A percentile compares a stretch with the other conserved stretches of the same genome.
These are phyloP conservation scores for Aurelia aurita DNA, from an alignment of 30 jellyfish, hydroid and myxozoan species.

Conservation along the genomic window DNA sequence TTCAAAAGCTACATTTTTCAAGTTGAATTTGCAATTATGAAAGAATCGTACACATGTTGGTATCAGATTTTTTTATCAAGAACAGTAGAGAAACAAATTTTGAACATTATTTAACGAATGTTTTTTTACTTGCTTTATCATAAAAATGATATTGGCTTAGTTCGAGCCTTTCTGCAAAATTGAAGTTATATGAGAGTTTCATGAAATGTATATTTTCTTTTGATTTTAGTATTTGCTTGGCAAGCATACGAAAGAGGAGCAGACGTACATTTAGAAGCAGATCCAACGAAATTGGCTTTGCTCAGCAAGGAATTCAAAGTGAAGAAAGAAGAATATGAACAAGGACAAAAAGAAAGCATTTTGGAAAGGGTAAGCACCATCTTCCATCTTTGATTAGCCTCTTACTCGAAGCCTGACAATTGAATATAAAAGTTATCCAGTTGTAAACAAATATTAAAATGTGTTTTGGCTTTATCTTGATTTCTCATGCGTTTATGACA, in stretches of 20 bases:
- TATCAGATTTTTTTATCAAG: too few species aligned
- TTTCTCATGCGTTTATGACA: too few species aligned
- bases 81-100: too few species aligned
- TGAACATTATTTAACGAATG: too few species aligned
- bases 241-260: conserved; percentile 99
- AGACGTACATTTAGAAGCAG: conserved; percentile 99
- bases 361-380: conserved; percentile 71
- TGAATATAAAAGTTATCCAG: too few species aligned
- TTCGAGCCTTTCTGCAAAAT: not conserved
- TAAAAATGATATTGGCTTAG: too few species aligned
- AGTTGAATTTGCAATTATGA: too few species aligned
- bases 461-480: too few species aligned
- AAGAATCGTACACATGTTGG: too few species aligned
- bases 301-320: conserved; percentile 89
- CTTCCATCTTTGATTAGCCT: not conserved
- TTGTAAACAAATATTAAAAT: too few species aligned
- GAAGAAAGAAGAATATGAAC: conserved; percentile 83
- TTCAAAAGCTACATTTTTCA: not conserved
- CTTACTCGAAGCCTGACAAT: not conserved
- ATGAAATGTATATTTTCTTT: not conserved
- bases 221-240: conserved; percentile 90
- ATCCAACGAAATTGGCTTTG: conserved; percentile 96
- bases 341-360: conserved; percentile 84
- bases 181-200: not conserved
- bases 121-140: too few species aligned